A percentile compares a stretch with the other conserved stretches of the same genome.
These are phyloP conservation scores for Aegithalos caudatus DNA, from an alignment of 2,113 vertebrate genomes.

Conservation along the genomic window DNA sequence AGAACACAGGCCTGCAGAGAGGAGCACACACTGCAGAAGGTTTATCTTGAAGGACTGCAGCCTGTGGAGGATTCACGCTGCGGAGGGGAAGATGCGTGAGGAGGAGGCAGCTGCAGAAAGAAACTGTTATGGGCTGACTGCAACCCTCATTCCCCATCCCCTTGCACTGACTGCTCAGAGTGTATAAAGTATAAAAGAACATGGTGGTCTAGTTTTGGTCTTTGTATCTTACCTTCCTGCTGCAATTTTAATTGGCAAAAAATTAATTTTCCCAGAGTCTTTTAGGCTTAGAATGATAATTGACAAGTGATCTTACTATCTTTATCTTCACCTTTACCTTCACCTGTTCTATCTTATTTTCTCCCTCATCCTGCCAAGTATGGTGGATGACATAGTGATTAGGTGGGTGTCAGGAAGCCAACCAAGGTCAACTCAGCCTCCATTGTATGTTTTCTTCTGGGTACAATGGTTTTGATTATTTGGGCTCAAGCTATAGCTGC, in stretches of 20 bases:
- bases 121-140: neutral
- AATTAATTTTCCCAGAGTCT: neutral
- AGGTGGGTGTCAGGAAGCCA: neutral
- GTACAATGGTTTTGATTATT: neutral
- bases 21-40: neutral
- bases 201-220: neutral
- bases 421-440: neutral
- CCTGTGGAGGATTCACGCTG: fast-evolving
- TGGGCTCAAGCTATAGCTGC: neutral
- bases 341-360: neutral
- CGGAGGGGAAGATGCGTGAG: fast-evolving
- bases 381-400: neutral
- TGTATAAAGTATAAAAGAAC: neutral
- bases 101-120: neutral
- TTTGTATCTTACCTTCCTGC: neutral
- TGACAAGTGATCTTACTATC: neutral
- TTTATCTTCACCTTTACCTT: neutral
- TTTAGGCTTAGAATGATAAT: neutral
- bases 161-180: neutral
- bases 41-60: neutral
- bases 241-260: neutral
- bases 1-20: neutral
- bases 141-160: fast-evolving
- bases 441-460: neutral
- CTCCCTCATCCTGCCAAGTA: neutral